phyloP scores from a whole-genome alignment of 2,888 invertebrate genomes.

The Amphipoea oculea region DNA sequence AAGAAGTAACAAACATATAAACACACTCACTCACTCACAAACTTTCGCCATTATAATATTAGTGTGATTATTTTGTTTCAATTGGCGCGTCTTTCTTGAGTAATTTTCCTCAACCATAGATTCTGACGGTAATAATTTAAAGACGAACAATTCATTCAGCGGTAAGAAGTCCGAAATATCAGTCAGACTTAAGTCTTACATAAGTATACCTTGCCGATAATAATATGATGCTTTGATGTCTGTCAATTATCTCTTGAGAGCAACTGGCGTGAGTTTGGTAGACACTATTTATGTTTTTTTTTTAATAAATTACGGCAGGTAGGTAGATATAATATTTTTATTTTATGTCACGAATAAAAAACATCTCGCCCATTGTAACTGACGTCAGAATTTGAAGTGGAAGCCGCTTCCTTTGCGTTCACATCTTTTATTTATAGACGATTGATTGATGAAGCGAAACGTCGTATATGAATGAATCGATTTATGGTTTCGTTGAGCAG shows the following conservation, averaged over 20 bases:
- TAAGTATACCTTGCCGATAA: background rate
- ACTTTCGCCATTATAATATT: too few relatives aligned
- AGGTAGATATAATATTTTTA: conserved; percentile 42
- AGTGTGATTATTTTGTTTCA: conserved; percentile 6
- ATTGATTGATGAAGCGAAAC: conserved; percentile 87
- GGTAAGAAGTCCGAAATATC: background rate
- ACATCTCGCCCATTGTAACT: conserved; percentile 72
- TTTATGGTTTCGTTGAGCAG: conserved; percentile 83
- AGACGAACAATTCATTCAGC: background rate
- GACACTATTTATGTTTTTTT: background rate
- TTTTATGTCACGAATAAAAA: conserved; percentile 61
- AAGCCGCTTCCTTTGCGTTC: conserved; percentile 78
- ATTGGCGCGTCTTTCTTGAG: background rate
- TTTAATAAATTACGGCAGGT: conserved; percentile 4
- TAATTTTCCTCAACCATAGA: background rate
- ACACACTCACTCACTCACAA: too few relatives aligned
- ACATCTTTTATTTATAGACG: conserved; percentile 87
- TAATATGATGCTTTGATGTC: background rate
- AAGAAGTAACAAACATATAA: too few relatives aligned
- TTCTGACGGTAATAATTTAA: background rate
- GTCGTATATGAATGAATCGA: conserved; percentile 88
- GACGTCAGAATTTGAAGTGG: conserved; percentile 83
- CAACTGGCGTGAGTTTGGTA: background rate
- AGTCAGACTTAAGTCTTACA: background rate
- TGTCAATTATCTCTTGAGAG: background rate